phyloP scores from a whole-genome alignment of 1,140 invertebrate species.

The Tyrophagus putrescentiae region DNA sequence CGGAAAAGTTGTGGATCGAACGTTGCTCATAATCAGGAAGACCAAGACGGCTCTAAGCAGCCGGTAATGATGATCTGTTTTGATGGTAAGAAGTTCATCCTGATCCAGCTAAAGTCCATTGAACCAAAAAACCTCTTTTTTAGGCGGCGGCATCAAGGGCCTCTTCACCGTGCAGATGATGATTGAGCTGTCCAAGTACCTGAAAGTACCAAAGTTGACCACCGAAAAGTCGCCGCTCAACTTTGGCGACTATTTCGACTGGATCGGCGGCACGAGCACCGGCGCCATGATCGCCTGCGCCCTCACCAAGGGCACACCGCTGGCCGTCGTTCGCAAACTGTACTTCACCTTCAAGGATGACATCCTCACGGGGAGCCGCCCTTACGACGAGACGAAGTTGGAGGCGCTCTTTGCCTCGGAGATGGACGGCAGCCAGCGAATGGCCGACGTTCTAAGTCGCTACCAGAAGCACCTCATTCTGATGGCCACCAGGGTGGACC shows the following conservation, averaged over 20 bases:
- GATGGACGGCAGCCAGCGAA: constrained; percentile 68
- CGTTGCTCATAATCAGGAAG: not conserved
- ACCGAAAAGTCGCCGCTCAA: constrained; percentile 43
- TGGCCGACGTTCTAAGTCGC: constrained; percentile 58
- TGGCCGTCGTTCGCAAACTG: constrained; percentile 44
- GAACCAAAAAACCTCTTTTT: not conserved
- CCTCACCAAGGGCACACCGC: constrained; percentile 37
- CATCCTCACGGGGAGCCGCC: constrained; percentile 33
- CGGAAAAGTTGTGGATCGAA: not conserved
- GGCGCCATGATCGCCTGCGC: constrained; percentile 81
- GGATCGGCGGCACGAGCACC: constrained; percentile 91
- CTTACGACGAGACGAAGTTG: constrained; percentile 67
- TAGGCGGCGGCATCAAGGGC: constrained; percentile 82
- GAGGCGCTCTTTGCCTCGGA: constrained; percentile 73
- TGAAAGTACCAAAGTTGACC: constrained; percentile 40
- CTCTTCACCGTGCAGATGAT: constrained; percentile 71
- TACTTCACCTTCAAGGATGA: not conserved
- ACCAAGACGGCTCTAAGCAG: not conserved
- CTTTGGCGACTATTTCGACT: constrained; percentile 73
- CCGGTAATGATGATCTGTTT: not conserved
- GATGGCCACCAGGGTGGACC: constrained; percentile 74
- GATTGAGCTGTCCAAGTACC: constrained; percentile 58
- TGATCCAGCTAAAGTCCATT: not conserved
- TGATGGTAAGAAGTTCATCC: constrained; percentile 10
- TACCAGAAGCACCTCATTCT: constrained; percentile 53